Base-by-base conservation (phyloP, 2,888 invertebrate genomes). In the Anthophora plumipes region DNA sequence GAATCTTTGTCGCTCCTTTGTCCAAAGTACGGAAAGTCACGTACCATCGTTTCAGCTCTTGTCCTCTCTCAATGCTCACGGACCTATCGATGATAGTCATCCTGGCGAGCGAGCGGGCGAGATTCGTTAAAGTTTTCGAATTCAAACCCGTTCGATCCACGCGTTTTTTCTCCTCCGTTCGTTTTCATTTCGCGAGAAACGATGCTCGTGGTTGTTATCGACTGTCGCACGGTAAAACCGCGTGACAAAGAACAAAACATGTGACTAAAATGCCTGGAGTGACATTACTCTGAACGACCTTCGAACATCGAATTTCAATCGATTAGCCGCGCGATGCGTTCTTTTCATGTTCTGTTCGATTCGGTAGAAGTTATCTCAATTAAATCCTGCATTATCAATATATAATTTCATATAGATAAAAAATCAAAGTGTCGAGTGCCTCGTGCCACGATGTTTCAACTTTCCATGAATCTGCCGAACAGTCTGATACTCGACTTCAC, bases 241-340 rank as follows among this genome's bases (percentile, higher is more conserved):
- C 82, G 82, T 82, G 82, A 82, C 81, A 61, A 82, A 69, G 82
- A 77, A 64, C 76, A 77, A n/a, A 72, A 72, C 82, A 82, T 82
- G 82, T 82, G 82, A 81, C 82, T 31, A 70, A 82, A 80, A 80
- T 39, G 85, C 60, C 54, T 52, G 22, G 63, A 43, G 64, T 72
- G 86, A 86, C 77, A 72, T 80, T 78, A 64, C 72, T 55, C 78
- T 8, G 64, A 74, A 57, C 73, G 81, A 78, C 81, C 86, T 85
- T 85, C 76, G 69, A 22, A 50, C 68, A 72, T 80, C 70, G 85
- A 83, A 70, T 68, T 74, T 77, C 59, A 59, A 73, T 68, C 76
- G 69, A 72, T 72, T 61, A 41, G 43, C 60, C 46, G 22, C 68
- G 63, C 64, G 63, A 52, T 37, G 22, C 54, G 64, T 20, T 68